Conservation (phyloP, 2,888 invertebrate species). For the Tuta absoluta region DNA sequence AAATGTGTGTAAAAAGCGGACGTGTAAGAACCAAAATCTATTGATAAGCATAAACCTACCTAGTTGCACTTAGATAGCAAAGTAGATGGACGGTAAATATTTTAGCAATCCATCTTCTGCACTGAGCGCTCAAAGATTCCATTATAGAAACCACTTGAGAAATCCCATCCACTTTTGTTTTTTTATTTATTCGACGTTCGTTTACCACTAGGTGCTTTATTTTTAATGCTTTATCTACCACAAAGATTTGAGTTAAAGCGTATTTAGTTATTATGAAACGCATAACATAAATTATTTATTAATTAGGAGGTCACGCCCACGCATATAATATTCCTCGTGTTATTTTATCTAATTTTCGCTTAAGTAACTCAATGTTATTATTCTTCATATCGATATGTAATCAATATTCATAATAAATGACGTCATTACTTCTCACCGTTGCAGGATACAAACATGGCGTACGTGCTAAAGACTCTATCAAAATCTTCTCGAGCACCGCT, state of each 20-base stretch:
- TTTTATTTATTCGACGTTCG: constrained; percentile 1
- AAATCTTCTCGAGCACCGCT: constrained; percentile 42
- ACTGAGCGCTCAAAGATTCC: constrained; percentile 5
- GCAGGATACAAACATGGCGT: constrained; percentile 56
- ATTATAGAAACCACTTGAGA: constrained; percentile 10
- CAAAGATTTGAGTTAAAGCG: neutral
- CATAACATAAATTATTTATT: too few species aligned
- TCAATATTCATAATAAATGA: too few species aligned
- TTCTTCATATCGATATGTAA: too few species aligned
- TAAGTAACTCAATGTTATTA: too few species aligned
- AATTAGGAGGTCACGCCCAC: too few species aligned
- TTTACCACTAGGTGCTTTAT: neutral
- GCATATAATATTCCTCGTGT: too few species aligned
- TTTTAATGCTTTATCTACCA: neutral
- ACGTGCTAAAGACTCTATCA: constrained; percentile 50
- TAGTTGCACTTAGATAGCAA: neutral
- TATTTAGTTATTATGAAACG: neutral
- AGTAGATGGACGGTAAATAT: neutral
- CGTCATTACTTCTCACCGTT: constrained; percentile 46
- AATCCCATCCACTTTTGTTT: neutral
- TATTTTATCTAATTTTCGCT: too few species aligned
- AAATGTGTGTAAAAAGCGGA: too few species aligned
- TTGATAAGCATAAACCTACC: neutral
- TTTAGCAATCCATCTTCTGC: constrained; percentile 5
- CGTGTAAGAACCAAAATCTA: neutral